Evolutionary conservation across 2,113 vertebrate genomes (phyloP), one percentile per base, ranked within the genome.

Genomic region (Verasper variegatus): DNA sequence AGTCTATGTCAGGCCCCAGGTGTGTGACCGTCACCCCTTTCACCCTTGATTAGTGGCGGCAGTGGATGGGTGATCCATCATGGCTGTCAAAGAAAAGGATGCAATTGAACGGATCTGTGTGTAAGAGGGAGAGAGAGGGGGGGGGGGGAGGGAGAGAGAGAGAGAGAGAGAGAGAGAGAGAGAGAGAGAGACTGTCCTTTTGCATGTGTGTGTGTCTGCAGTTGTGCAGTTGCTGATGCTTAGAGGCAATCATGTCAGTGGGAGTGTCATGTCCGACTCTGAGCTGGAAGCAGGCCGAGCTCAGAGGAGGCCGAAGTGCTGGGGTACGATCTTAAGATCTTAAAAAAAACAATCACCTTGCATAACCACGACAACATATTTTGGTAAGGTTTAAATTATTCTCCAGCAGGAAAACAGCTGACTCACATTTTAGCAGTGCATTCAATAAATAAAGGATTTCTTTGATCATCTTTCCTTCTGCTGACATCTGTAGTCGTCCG

Each of bases 221-320:
- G 57, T 74, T 72, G 66, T 87, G 73, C n/a, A 31, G 74, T 49
- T 77, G 66, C 84, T 80, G 94, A 95, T 95, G 95, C 96, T 97
- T 95, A 95, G 94, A 96, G 96, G 96, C 95, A 96, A 95, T 96
- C 95, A 95, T 94, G 97, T 97, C 97, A 96, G 93, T 94, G 92
- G 85, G 89, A 84, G 86, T 89, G 86, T 90, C 87, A 88, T 87
- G 23, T 64, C 83, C 68, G 84, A 83, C 69, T 81, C 70, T 82
- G 73, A 85, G 76, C 80, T 82, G 74, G 47, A 77, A 66, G 55
- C 75, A 71, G 54, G 64, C 76, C 37, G 26, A 80, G 57, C 82
- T 74, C 86, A 72, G 49, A 67, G 21, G 45, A 76, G 60, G 58
- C 61, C 60, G 1, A 1, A 37, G 66, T 68, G 78, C 57, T 56